These are phyloP conservation scores for Maniola hyperantus DNA, from an alignment of 2,888 invertebrate genomes.

Conservation along the genomic window DNA sequence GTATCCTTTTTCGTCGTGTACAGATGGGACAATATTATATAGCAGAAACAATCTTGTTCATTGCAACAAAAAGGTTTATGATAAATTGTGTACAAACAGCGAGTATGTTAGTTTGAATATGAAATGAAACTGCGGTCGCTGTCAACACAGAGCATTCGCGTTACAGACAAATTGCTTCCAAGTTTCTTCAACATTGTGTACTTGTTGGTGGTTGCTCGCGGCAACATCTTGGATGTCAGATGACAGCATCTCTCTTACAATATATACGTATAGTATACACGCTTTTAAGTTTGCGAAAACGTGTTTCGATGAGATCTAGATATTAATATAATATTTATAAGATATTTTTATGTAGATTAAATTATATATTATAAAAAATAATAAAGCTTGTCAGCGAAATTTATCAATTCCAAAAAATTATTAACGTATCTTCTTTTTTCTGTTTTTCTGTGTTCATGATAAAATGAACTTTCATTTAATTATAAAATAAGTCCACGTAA, in stretches of 20 bases:
- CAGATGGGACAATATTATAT: too few species aligned
- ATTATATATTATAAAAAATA: too few species aligned
- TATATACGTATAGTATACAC: background rate
- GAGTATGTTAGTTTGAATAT: slow-evolving; percentile 44
- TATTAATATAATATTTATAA: background rate
- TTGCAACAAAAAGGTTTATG: too few species aligned
- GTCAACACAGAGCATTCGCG: slow-evolving; percentile 56
- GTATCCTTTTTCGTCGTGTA: too few species aligned
- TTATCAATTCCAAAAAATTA: too few species aligned
- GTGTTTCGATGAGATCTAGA: background rate
- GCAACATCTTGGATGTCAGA: slow-evolving; percentile 26
- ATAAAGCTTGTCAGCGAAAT: too few species aligned
- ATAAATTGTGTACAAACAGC: slow-evolving; percentile 10
- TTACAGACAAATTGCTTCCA: slow-evolving; percentile 58
- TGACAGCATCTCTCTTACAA: slow-evolving; percentile 9
- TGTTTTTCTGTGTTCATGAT: too few species aligned
- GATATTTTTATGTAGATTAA: too few species aligned
- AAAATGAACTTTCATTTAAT: too few species aligned
- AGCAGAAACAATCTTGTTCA: too few species aligned
- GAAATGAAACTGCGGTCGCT: slow-evolving; percentile 52
- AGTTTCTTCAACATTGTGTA: slow-evolving; percentile 46
- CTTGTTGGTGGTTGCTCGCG: slow-evolving; percentile 23
- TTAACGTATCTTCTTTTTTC: too few species aligned
- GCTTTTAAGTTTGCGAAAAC: background rate
- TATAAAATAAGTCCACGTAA: too few species aligned